phyloP scores from a whole-genome alignment of 2,113 vertebrate genomes.

The Ovis canadensis region DNA sequence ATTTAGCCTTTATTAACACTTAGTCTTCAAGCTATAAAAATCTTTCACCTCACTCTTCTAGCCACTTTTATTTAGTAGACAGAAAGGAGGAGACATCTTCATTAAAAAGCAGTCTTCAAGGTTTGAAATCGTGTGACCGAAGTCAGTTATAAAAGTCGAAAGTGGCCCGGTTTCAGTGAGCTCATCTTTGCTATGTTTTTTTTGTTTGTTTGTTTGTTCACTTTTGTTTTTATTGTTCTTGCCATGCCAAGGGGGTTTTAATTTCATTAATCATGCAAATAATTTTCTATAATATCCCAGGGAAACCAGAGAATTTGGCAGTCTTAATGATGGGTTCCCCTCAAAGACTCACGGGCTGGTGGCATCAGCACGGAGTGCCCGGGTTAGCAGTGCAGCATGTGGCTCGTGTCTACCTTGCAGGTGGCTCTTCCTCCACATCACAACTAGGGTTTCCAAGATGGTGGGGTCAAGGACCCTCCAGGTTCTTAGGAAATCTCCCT shows the following conservation, averaged over 20 bases:
- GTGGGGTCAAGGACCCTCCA: not conserved
- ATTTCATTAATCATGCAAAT: conserved; percentile 64
- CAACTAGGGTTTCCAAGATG: conserved; percentile 31
- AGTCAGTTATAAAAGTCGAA: not conserved
- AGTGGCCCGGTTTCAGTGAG: not conserved
- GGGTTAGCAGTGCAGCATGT: conserved; percentile 62
- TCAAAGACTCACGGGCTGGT: conserved; percentile 34
- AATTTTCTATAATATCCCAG: conserved; percentile 58
- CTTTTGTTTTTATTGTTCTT: not conserved
- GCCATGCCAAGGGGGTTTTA: conserved; percentile 61
- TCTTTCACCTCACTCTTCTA: not conserved
- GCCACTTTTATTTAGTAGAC: not conserved
- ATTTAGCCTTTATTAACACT: not conserved
- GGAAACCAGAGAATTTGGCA: conserved; percentile 65
- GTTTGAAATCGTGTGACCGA: not conserved
- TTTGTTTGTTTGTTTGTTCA: not conserved
- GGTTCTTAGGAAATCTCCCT: conserved; percentile 64
- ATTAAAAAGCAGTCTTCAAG: not conserved
- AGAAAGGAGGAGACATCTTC: not conserved
- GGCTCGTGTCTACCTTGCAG: conserved; percentile 52
- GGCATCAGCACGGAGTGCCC: conserved; percentile 35
- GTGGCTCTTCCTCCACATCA: conserved; percentile 54
- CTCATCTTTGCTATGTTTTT: not conserved
- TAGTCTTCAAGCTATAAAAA: not conserved
- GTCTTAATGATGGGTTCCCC: conserved; percentile 25